Evolutionary conservation across 2,888 invertebrate species (phyloP).

Genomic region (Eupithecia insigniata): DNA sequence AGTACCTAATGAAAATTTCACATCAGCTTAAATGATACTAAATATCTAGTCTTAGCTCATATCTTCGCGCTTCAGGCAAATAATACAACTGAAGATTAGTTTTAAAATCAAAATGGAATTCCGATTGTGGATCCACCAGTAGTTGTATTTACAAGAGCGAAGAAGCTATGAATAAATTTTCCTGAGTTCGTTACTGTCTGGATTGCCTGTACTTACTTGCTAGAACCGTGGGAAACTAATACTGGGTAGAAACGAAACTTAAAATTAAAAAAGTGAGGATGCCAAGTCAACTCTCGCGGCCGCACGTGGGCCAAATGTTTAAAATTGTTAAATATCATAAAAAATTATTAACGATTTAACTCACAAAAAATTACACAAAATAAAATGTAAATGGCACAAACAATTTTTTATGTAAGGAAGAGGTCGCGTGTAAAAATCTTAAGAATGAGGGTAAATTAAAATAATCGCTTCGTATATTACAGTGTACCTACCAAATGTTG

Average conservation of each 20-base stretch:
- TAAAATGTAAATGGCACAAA: too few species aligned
- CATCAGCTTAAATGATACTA: neutral
- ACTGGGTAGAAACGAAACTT: conserved; percentile 18
- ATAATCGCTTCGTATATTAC: neutral
- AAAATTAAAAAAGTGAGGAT: neutral
- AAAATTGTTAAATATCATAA: too few species aligned
- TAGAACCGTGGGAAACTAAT: conserved; percentile 24
- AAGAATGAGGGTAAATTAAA: neutral
- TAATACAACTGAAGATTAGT: conserved; percentile 52
- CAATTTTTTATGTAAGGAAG: too few species aligned
- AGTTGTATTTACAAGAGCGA: conserved; percentile 68
- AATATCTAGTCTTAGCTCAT: neutral
- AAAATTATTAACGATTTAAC: too few species aligned
- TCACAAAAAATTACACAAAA: too few species aligned
- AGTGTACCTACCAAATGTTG: too few species aligned
- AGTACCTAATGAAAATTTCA: neutral
- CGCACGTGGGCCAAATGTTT: too few species aligned
- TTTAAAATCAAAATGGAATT: conserved; percentile 69
- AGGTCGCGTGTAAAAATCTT: too few species aligned
- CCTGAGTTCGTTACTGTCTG: conserved; percentile 68
- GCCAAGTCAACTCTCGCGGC: neutral
- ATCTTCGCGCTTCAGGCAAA: conserved; percentile 15
- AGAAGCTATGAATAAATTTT: conserved; percentile 79
- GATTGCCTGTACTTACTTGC: conserved; percentile 62
- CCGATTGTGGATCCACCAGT: conserved; percentile 61